Evolutionary conservation across 2,797 vertebrate species (phyloP).

Genomic region (Poecile montanus): DNA sequence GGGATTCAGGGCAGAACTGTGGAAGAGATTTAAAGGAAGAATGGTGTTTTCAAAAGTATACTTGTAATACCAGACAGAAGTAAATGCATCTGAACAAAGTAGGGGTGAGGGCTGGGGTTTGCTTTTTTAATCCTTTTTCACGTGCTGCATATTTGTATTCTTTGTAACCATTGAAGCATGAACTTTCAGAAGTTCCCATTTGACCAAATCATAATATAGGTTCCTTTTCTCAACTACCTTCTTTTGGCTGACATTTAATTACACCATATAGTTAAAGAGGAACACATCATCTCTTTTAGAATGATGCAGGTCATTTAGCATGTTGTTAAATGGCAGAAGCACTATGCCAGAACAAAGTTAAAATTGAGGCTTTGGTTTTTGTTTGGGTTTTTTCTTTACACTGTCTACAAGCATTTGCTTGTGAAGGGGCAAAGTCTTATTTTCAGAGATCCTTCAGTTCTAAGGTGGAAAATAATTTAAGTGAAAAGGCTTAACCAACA

Average conservation of each 20-base stretch:
- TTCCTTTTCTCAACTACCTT: background rate
- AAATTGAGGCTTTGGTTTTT: background rate
- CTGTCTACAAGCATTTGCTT: background rate
- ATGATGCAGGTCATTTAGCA: background rate
- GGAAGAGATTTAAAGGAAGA: conserved; percentile 68
- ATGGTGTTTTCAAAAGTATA: conserved; percentile 25
- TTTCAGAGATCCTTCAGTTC: background rate
- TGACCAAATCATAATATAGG: background rate
- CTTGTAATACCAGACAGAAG: conserved; percentile 39
- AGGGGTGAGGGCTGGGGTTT: background rate
- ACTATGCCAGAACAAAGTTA: conserved; percentile 6
- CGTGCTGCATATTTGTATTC: background rate
- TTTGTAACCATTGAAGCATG: background rate
- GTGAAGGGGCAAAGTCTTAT: background rate
- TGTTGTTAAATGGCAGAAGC: background rate
- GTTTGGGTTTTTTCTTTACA: background rate
- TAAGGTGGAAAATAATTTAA: background rate
- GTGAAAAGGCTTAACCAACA: background rate
- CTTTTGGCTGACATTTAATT: background rate
- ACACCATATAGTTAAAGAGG: background rate
- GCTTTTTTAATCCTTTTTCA: conserved; percentile 18
- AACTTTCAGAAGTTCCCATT: conserved; percentile 1
- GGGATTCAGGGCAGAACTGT: conserved; percentile 53
- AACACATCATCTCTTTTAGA: background rate
- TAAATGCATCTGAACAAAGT: conserved; percentile 13